These are phyloP conservation scores for Alethe castanea DNA, from an alignment of 2,113 vertebrate genomes.

Conservation along the genomic window DNA sequence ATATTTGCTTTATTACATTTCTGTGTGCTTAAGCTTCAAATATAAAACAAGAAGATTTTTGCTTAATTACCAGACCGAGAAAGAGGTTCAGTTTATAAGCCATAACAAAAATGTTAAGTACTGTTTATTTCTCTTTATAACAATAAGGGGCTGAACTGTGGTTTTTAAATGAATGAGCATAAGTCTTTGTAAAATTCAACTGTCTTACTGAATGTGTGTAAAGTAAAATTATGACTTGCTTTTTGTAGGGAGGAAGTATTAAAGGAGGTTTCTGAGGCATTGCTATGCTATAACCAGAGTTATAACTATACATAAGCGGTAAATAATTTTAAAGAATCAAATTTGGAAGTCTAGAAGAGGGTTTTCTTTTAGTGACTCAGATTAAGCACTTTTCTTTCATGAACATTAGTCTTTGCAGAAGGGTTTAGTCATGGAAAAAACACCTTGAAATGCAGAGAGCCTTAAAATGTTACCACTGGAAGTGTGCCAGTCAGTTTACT, in stretches of 20 bases:
- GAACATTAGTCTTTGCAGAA: not conserved
- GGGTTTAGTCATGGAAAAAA: not conserved
- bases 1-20: not conserved
- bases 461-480: not conserved
- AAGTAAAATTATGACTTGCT: not conserved
- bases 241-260: not conserved
- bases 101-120: not conserved
- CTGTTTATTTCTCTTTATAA: not conserved
- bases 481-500: not conserved
- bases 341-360: not conserved
- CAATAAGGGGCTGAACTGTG: not conserved
- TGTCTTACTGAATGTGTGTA: not conserved
- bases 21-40: not conserved
- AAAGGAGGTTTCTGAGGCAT: not conserved
- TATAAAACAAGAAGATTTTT: not conserved
- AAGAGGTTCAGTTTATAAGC: not conserved
- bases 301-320: not conserved
- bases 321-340: not conserved
- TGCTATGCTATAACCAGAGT: not conserved
- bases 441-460: not conserved
- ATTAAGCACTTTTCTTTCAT: not conserved
- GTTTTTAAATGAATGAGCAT: not conserved
- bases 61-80: not conserved
- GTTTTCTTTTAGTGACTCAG: not conserved
- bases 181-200: not conserved